Base-by-base conservation (phyloP, 2,113 vertebrate species). In the Entomyzon cyanotis region DNA sequence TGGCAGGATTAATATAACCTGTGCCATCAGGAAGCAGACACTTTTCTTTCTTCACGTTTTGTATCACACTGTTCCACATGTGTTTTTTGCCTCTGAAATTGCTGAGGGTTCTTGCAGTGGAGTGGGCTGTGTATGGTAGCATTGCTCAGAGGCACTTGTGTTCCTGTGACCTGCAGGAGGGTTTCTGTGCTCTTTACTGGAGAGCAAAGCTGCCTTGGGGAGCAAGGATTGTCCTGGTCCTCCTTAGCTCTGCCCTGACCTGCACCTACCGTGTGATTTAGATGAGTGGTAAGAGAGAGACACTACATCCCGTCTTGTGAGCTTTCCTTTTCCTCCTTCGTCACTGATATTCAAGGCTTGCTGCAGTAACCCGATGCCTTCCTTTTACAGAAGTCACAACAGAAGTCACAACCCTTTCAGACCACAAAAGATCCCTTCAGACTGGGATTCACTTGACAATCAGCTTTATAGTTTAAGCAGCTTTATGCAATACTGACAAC, bases 391-490 rank as follows among this genome's bases (percentile, higher is more conserved):
- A 70, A 91, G 95, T 93, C 73, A 24, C 47, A 91, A 39, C 59
- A 83, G 52, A 70, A 91, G 95, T 93, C 73, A 24, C 47, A 91
- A 83, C 75, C 77, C 46, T 91, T 94, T 67, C 55, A 60, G 49
- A 53, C 74, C 62, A 65, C 85, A 76, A 89, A 93, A 93, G 83
- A 81, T 91, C 64, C 20, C 41, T 84, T 82, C 95, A 87, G 60
- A 95, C 81, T 21, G 56, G 65, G 73, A 89, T 88, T 95, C 86
- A 47, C 77, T 73, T 90, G 81, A 68, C 80, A 90, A 92, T 96
- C 89, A 93, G 94, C 94, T 97, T 96, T 95, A 42, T 83, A 67
- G 42, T 83, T 84, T 95, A 95, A 96, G 90, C 89, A 90, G 91
- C 93, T 96, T 96, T 96, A 70, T 89, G 46, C 78, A 69, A 60